Evolutionary conservation across 2,113 vertebrate species (phyloP).

Genomic region (Anser brachyrhynchus): DNA sequence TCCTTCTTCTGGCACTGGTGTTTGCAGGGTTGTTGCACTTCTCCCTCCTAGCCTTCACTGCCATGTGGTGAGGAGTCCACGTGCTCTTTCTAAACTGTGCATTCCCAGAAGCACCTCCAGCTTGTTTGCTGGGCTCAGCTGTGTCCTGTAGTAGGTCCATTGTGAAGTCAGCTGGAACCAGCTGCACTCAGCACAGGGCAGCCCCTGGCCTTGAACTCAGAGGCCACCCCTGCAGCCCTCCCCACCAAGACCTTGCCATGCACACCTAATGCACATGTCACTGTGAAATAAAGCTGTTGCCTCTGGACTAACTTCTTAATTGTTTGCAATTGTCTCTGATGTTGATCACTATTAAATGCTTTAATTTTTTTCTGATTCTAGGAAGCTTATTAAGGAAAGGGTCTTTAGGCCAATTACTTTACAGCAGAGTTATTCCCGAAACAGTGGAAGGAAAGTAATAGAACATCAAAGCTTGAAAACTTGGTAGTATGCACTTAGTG

Average conservation of each 20-base stretch:
- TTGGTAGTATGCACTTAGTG: not conserved
- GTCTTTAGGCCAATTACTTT: not conserved
- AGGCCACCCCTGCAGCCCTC: not conserved
- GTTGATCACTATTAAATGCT: not conserved
- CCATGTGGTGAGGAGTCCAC: too few relatives aligned
- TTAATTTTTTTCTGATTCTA: not conserved
- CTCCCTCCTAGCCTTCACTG: too few relatives aligned
- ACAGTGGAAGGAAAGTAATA: not conserved
- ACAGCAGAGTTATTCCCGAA: not conserved
- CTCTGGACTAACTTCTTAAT: not conserved
- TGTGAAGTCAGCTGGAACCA: not conserved
- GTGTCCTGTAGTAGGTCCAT: not conserved
- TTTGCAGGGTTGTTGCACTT: too few relatives aligned
- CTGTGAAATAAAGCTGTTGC: not conserved
- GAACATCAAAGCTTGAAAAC: not conserved
- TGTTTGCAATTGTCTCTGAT: not conserved
- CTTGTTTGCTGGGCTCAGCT: not conserved
- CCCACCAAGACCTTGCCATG: not conserved
- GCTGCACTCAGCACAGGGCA: not conserved
- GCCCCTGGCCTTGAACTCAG: not conserved
- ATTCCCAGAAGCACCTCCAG: not conserved
- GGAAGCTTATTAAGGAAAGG: not conserved
- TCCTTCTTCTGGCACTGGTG: too few relatives aligned
- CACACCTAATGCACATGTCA: not conserved
- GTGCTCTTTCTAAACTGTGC: not conserved